Base-by-base conservation (phyloP, 2,113 vertebrate species). In the Origma solitaria region DNA sequence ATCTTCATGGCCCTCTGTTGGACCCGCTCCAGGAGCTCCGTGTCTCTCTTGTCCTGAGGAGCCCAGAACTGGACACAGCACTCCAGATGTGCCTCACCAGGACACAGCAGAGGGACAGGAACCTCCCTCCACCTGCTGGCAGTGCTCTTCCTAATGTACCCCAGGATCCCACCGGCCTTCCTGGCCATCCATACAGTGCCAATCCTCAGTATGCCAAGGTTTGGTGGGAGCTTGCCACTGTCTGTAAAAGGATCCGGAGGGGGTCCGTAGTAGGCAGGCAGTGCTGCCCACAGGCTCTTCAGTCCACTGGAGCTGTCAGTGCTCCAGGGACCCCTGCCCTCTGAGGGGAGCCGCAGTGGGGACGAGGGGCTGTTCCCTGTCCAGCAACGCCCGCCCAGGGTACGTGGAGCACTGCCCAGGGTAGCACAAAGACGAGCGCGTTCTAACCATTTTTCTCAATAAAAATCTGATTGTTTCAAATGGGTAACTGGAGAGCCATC, bases 341-440 rank as follows among this genome's bases (percentile, higher is more conserved):
- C 16, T 0, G 4, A 30, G 19, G 31, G 15, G 5, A 56, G 49
- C 33, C 0, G 0, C 0, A 1, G 2, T 10, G 42, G 2, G 13
- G 28, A 8, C 0, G 3, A 37, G 13, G 22, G 20, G 27, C 50
- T 28, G 56, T 49, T 49, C 49, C 49, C 19, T 8, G 33, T 8
- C 49, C 35, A 22, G 24, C n/a, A 38, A 2, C 3, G 7, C 13
- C 13, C 6, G 20, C 38, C 50, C 38, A 37, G 33, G 14, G 17
- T 11, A 15, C 4, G 13, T 71, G 50, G 71, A 42, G 23, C 31
- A 31, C 25, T 30, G 42, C n/a, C 60, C 70, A 65, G 22, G 6
- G 4, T 12, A 38, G 42, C 35, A 20, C 15, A 30, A 50, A 37
- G 11, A 25, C 4, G 9, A 21, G 13, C 3, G 1, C 2, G 33